Base-by-base conservation (phyloP, 2,888 invertebrate genomes). In the Heliconius erato region DNA sequence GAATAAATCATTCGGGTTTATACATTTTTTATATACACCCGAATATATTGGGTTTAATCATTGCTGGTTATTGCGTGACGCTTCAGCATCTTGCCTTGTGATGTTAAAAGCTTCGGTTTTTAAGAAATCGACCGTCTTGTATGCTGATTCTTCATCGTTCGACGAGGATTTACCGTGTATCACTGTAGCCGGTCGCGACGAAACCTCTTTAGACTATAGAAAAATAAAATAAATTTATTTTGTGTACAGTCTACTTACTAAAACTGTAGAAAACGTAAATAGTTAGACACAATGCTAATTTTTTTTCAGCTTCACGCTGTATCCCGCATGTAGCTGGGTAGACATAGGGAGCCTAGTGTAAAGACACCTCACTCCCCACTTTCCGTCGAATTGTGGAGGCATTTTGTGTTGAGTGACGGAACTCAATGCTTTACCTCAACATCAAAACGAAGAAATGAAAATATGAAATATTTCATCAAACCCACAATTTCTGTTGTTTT, bases 91-190 rank as follows among this genome's bases (percentile, higher is more conserved):
- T 90, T 98, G 97, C 79, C 98, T 96, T 65, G 98, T 98, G 84
- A 98, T 97, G 92, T 98, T 98, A 90, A 99, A 98, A 11, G 99
- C 99, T 91, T 98, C 98, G 0, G 99, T 99, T 96, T 99, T 99
- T 79, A 98, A 96, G 95, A 99, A 99, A 94, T 99, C 99, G 0
- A 99, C 99, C 2, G 98, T 98, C 92, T 99, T 98, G 93, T 99
- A 99, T 14, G 98, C 98, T 0, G 98, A 90, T 65, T 94, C 92
- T 0, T 91, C 86, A 4, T 94, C 94, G 0, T 87, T 90, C 0
- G 89, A 88, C 0, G 94, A 92, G 0, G 94, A 91, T 81, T 91
- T 94, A 2, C 93, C 92, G 80, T 93, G 93, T 0, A 88, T 84
- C 19, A 91, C 85, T 0, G 90, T 88, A 0, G 88, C 76, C 74